phyloP scores from a whole-genome alignment of 2,888 invertebrate species.

The Tachina fera region DNA sequence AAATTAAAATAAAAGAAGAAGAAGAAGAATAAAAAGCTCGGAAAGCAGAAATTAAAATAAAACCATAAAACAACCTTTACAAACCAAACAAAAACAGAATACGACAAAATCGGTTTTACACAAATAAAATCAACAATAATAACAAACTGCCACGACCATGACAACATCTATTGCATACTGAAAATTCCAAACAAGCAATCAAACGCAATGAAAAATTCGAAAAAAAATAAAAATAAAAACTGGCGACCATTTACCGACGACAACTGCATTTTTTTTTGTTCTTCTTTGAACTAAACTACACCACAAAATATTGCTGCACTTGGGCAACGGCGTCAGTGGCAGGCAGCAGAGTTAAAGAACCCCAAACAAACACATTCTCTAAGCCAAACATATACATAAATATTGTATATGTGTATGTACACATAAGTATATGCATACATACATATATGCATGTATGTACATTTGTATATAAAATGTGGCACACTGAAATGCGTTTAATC shows the following conservation, averaged over 20 bases:
- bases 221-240: slow-evolving; percentile 1
- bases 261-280: slow-evolving; percentile 30
- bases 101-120: slow-evolving; percentile 24
- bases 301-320: slow-evolving; percentile 23
- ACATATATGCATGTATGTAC: too few relatives aligned
- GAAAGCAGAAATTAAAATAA: slow-evolving; percentile 60
- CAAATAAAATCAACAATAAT: slow-evolving; percentile 46
- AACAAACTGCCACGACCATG: slow-evolving; percentile 55
- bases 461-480: slow-evolving; percentile 36
- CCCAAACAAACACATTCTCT: slow-evolving; percentile 28
- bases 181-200: slow-evolving; percentile 38
- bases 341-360: neutral
- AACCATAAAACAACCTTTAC: slow-evolving; percentile 59
- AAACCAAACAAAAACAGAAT: slow-evolving; percentile 27
- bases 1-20: slow-evolving; percentile 15
- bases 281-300: slow-evolving; percentile 5
- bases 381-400: neutral
- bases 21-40: slow-evolving; percentile 34
- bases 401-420: neutral
- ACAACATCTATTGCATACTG: slow-evolving; percentile 60
- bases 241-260: slow-evolving; percentile 50
- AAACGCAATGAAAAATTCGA: neutral
- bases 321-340: slow-evolving; percentile 18
- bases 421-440: too few relatives aligned
- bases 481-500: slow-evolving; percentile 72